A percentile compares a stretch with the other conserved stretches of the same genome.
Evolutionary conservation across 2,113 vertebrate genomes (phyloP).

Genomic region (Melospiza melodia): DNA sequence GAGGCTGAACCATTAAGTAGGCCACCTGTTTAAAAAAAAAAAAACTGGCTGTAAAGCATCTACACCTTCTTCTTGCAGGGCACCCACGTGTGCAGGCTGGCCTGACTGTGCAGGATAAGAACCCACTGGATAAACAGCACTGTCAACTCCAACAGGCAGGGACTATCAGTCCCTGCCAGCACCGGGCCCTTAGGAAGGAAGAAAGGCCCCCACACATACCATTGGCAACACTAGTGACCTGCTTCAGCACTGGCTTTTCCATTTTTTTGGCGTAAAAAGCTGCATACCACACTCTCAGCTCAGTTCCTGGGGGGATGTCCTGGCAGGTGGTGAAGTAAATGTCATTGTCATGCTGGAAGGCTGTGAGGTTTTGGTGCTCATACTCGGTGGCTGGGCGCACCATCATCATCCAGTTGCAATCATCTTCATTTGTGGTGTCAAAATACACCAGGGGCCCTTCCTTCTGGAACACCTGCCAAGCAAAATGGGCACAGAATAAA

Average conservation of each 20-base stretch:
- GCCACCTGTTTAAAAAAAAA: background rate
- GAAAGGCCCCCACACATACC: conserved; percentile 72
- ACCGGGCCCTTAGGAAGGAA: conserved; percentile 45
- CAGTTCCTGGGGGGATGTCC: conserved; percentile 89
- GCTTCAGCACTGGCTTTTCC: conserved; percentile 90
- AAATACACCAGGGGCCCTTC: conserved; percentile 85
- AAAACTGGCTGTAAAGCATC: background rate
- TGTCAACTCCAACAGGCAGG: background rate
- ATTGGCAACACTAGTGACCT: conserved; percentile 69
- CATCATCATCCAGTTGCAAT: conserved; percentile 99
- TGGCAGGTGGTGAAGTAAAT: conserved; percentile 95
- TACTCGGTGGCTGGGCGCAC: conserved; percentile 88
- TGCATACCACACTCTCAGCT: conserved; percentile 97
- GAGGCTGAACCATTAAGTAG: background rate
- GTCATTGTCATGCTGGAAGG: conserved; percentile 91
- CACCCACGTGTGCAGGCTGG: background rate
- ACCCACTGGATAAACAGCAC: background rate
- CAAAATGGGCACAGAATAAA: background rate
- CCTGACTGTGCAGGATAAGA: background rate
- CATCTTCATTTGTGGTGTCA: conserved; percentile 91
- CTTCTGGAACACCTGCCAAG: conserved; percentile 88
- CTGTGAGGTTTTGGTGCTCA: conserved; percentile 92
- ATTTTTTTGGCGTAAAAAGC: conserved; percentile 99
- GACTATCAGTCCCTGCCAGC: background rate
- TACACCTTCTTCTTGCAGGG: background rate